Evolutionary conservation across 2,888 invertebrate species (phyloP).

Genomic region (Heliconius ismenius): DNA sequence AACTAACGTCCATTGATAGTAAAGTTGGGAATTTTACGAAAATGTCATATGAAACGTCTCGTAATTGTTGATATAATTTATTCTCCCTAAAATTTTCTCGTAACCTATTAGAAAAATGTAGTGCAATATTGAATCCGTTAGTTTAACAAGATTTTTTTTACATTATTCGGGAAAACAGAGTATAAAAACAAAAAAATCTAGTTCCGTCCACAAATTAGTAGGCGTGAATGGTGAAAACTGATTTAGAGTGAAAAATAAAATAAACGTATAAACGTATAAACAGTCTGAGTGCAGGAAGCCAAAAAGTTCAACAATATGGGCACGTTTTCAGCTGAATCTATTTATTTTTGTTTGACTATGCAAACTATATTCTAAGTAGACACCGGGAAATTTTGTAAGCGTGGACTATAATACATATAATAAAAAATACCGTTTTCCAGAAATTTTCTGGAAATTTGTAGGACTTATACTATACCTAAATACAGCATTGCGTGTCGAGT

Average conservation of each 20-base stretch:
- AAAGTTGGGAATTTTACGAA: background rate
- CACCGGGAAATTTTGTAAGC: background rate
- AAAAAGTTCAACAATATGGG: background rate
- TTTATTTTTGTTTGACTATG: background rate
- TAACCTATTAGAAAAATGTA: too few species aligned
- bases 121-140: background rate
- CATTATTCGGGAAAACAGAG: too few species aligned
- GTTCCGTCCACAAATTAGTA: background rate
- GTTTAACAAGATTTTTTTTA: background rate
- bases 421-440: background rate
- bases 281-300: background rate
- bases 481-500: too few species aligned
- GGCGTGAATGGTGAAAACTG: background rate
- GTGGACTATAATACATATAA: background rate
- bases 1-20: background rate
- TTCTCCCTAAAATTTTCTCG: background rate
- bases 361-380: background rate
- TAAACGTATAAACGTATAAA: background rate
- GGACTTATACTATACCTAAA: too few species aligned
- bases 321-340: background rate
- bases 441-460: background rate
- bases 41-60: background rate
- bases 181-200: background rate
- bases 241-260: background rate
- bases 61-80: background rate